Base-by-base conservation (phyloP, 1,140 invertebrate genomes). In the Drosophila baimaii region DNA sequence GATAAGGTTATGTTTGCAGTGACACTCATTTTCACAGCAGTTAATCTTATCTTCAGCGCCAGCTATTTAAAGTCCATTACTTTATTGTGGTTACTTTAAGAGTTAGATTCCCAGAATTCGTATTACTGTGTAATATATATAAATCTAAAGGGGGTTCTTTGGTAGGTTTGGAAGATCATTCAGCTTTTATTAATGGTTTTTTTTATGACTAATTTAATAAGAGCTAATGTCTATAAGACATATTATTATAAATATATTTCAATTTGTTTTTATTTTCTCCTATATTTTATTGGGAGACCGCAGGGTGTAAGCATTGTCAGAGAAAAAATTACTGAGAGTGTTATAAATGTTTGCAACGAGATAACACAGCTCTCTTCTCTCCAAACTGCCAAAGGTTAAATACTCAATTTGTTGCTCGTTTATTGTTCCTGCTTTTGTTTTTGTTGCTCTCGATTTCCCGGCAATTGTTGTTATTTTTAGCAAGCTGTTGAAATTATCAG, bases 311-410 rank as follows among this genome's bases (percentile, higher is more conserved):
- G 13, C n/a, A 3, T 27, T 12, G 5, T 4, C 7, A 29, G 6
- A 44, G 5, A 12, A 8, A 51, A 27, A 17, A 33, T 37, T 7
- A 17, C 21, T 21, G 49, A 71, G 69, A 58, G 69, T 29, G 19
- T n/a, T 15, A 46, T 37, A 61, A 58, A 27, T 33, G 55, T 52
- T 52, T 52, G 12, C 46, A 56, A 21, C 39, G 33, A 65, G 52
- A 76, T 75, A 76, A 75, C 61, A 57, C 51, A 43, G 47, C 29
- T 31, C 46, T 64, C 27, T 21, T 41, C 59, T 74, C 33, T 72
- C 77, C 77, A 61, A 52, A 39, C 65, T 73, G 76, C 51, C 83
- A 88, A 88, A 88, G 84, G 84, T 88, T 88, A 88, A 88, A 89
- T 88, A 63, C 73, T 88, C 84, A 88, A 88, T 89, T 88, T 88